Conservation (phyloP, 2,888 invertebrate species). For the Cactoblastis cactorum region DNA sequence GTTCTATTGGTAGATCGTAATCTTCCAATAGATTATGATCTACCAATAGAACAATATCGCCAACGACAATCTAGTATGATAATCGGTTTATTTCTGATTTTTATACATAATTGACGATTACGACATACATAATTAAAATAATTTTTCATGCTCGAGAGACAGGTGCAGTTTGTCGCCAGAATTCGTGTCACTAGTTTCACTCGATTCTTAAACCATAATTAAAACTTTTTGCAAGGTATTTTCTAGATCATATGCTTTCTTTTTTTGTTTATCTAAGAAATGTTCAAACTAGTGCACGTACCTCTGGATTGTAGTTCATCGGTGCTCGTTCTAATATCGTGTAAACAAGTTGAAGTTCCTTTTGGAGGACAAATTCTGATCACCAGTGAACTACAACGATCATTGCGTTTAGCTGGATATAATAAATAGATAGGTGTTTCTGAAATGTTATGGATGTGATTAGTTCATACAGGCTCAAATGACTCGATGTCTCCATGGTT, state of each 20-base stretch:
- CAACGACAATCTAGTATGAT: no score
- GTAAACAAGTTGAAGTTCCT: neutral
- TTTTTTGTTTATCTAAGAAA: neutral
- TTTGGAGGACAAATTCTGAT: no score
- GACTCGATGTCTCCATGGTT: conserved; percentile 47
- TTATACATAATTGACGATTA: no score
- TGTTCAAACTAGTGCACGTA: neutral
- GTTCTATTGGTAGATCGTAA: no score
- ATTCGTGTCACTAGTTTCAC: conserved; percentile 10
- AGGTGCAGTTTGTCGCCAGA: neutral
- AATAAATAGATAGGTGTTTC: conserved; percentile 42
- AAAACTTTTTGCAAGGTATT: neutral
- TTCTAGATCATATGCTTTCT: neutral
- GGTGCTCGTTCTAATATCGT: neutral
- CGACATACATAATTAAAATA: no score
- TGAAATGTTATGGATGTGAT: conserved; percentile 45
- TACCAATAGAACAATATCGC: no score
- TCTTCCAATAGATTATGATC: no score
- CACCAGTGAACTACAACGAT: neutral
- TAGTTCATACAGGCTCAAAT: conserved; percentile 46
- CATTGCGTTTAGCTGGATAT: neutral
- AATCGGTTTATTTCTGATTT: no score
- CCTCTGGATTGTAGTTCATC: neutral
- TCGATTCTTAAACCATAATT: neutral
- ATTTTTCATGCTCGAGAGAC: no score